phyloP scores from a whole-genome alignment of 2,113 vertebrate species.

The Fregetta grallaria region DNA sequence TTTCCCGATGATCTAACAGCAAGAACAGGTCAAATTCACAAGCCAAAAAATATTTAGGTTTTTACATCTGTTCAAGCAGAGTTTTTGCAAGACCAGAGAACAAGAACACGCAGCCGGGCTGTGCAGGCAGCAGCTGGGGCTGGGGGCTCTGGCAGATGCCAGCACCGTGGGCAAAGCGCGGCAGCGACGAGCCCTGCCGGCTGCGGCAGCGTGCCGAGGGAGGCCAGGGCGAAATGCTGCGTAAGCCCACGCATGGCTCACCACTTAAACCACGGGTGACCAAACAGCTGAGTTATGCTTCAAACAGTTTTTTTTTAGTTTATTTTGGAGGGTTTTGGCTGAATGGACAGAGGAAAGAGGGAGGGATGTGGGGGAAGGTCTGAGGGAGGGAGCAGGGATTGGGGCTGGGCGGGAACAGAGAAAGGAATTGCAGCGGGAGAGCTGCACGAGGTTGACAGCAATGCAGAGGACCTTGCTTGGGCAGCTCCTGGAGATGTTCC shows the following conservation, averaged over 20 bases:
- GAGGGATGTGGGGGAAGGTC: not conserved
- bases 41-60: too few relatives aligned
- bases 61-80: not conserved
- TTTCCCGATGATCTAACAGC: rapidly evolving
- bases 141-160: not conserved
- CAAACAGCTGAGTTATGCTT: not conserved
- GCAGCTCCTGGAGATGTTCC: not conserved
- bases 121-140: too few relatives aligned
- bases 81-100: not conserved
- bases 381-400: not conserved
- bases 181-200: too few relatives aligned
- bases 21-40: not conserved
- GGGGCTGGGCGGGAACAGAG: not conserved
- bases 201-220: not conserved
- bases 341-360: not conserved
- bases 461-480: not conserved
- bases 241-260: not conserved
- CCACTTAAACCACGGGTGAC: not conserved
- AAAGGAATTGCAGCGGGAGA: not conserved
- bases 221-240: not conserved
- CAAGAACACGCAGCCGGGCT: too few relatives aligned
- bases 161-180: too few relatives aligned
- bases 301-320: not conserved
- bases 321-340: not conserved
- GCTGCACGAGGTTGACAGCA: not conserved